Conservation (phyloP, 2,113 vertebrate genomes). For the Siphamia tubifer region DNA sequence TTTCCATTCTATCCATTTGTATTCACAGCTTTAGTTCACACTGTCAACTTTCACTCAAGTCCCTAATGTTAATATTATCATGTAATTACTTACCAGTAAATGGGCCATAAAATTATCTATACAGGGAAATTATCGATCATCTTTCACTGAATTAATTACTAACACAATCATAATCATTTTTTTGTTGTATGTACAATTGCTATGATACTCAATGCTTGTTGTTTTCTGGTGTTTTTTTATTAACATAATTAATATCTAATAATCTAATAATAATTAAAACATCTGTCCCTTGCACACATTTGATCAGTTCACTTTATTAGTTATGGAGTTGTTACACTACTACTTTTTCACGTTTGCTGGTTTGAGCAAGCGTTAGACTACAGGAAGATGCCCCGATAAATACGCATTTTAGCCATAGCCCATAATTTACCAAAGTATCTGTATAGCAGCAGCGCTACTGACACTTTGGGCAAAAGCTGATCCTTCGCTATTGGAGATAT, state of each 20-base stretch:
- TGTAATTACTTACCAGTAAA: constrained; percentile 14
- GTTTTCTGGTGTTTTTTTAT: neutral
- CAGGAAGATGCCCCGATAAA: constrained; percentile 70
- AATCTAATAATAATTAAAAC: too few species aligned
- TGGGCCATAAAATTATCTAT: neutral
- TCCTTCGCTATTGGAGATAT: constrained; percentile 18
- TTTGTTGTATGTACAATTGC: neutral
- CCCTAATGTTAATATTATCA: neutral
- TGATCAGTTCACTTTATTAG: constrained; percentile 67
- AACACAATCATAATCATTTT: neutral
- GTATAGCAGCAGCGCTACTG: constrained; percentile 31
- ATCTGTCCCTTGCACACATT: constrained; percentile 43
- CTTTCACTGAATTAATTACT: neutral
- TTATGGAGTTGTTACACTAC: constrained; percentile 70
- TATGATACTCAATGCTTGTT: neutral
- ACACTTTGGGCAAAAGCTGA: constrained; percentile 30
- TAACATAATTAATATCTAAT: too few species aligned
- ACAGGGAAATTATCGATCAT: neutral
- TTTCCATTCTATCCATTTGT: constrained; percentile 42
- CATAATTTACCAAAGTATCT: constrained; percentile 32
- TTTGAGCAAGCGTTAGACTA: constrained; percentile 81
- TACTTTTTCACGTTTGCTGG: constrained; percentile 76
- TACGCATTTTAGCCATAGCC: constrained; percentile 16
- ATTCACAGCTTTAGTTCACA: constrained; percentile 10
- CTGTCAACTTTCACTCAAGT: constrained; percentile 39